Evolutionary conservation across 1,140 invertebrate species (phyloP), one percentile per base, ranked within the genome.

Genomic region (Neotoxoptera formosana): DNA sequence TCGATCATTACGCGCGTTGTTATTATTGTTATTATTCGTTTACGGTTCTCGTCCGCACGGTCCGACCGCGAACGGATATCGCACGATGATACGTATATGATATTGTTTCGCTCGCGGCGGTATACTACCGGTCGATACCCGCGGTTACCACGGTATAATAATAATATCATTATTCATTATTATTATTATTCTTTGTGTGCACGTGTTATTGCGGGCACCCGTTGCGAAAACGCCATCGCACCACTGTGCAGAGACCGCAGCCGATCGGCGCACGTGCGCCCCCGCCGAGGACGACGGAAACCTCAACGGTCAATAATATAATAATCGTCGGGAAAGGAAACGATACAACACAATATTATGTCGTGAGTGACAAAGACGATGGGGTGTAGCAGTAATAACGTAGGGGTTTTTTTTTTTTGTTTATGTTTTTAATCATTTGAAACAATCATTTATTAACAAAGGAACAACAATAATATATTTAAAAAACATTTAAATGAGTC

Each of bases 391-490:
- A 56, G 60, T 60, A 90, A 60, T 90, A 81, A 56, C 23, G 25
- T 34, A 21, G n/a, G 48, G 56, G 36, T 90, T 48, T 47, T 86
- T n/a, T 14, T 41, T 30, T 23, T 87, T 87, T 90, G 21, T 90
- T 90, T 90, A 30, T 90, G 56, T 91, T 51, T 92, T 92, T 83
- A 92, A 92, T 92, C 47, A 92, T 92, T 92, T 81, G 67, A 92
- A 92, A 92, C 90, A 92, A 92, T 92, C 90, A 83, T 92, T 92
- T 92, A 92, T 92, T 83, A 92, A 92, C 91, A 92, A 92, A 92
- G 91, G 91, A 92, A 92, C 91, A 92, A 92, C 91, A 92, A 92
- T 84, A 92, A 92, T 92, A 92, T 92, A 92, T 92, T 83, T 83
- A 92, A 92, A 84, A 92, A 92, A 83, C 91, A 92, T 92, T 83